Evolutionary conservation across 2,113 vertebrate genomes (phyloP).

Genomic region (Petromus typicus): DNA sequence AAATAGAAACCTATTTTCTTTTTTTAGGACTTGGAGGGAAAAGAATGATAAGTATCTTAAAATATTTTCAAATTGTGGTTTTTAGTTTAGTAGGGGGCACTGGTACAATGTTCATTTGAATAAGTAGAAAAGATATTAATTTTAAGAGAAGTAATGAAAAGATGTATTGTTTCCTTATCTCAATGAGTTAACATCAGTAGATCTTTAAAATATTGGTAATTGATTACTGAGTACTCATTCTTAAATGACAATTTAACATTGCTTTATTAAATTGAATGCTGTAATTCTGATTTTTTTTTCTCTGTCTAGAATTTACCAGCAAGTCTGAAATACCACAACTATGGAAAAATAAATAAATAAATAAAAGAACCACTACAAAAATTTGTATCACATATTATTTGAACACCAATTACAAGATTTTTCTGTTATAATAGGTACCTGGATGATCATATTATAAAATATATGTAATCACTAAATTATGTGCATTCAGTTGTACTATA

Average conservation of each 20-base stretch:
- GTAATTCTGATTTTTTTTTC: slow-evolving; percentile 19
- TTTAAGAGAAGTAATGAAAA: neutral
- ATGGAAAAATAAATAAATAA: neutral
- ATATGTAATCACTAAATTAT: neutral
- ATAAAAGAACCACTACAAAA: neutral
- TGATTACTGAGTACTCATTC: neutral
- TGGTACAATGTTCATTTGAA: neutral
- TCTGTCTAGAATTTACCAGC: neutral
- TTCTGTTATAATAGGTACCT: neutral
- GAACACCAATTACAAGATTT: neutral
- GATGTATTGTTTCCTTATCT: neutral
- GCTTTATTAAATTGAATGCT: slow-evolving; percentile 7
- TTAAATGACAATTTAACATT: slow-evolving; percentile 49
- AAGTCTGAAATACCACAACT: neutral
- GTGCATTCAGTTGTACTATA: neutral
- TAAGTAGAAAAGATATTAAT: neutral
- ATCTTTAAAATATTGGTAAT: neutral
- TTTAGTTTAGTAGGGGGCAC: neutral
- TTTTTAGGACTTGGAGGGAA: neutral
- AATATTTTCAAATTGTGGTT: neutral
- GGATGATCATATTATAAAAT: neutral
- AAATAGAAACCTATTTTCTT: neutral
- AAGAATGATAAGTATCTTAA: neutral
- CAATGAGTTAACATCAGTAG: slow-evolving; percentile 2
- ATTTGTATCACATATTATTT: slow-evolving; percentile 1